Percentiles rank a stretch among this genome's conserved stretches.
phyloP scores from a whole-genome alignment of 2,113 vertebrate species.

The Callopanchax toddi region DNA sequence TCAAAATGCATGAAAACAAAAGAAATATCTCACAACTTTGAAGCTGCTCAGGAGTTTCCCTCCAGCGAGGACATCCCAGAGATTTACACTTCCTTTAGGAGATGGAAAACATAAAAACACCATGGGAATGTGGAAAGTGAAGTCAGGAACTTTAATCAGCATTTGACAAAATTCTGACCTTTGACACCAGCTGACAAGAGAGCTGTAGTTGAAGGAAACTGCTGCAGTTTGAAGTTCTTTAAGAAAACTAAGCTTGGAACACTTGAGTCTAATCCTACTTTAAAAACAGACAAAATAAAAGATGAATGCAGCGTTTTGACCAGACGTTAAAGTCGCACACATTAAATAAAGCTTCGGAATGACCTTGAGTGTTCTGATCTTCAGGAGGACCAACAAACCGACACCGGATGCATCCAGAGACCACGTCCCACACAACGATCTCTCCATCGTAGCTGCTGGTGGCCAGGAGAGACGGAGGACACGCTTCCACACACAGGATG shows the following conservation, averaged over 20 bases:
- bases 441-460: constrained; percentile 80
- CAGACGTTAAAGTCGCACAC: background rate
- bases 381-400: constrained; percentile 53
- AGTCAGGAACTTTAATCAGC: constrained; percentile 7
- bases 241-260: constrained; percentile 73
- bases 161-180: constrained; percentile 60
- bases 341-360: background rate
- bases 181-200: constrained; percentile 72
- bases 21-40: constrained; percentile 71
- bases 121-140: constrained; percentile 13
- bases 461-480: constrained; percentile 76
- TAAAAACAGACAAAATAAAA: background rate
- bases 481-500: constrained; percentile 79
- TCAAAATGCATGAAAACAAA: background rate
- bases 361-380: constrained; percentile 47
- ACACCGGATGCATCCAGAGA: constrained; percentile 73
- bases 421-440: constrained; percentile 79
- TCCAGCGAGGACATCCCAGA: constrained; percentile 76
- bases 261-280: constrained; percentile 64
- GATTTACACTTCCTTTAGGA: constrained; percentile 67
- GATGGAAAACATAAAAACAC: constrained; percentile 27
- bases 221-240: constrained; percentile 48
- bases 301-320: background rate
- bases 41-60: constrained; percentile 71
- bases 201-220: constrained; percentile 46